phyloP scores from a whole-genome alignment of 2,113 vertebrate species.

The Hyperopisus bebe region DNA sequence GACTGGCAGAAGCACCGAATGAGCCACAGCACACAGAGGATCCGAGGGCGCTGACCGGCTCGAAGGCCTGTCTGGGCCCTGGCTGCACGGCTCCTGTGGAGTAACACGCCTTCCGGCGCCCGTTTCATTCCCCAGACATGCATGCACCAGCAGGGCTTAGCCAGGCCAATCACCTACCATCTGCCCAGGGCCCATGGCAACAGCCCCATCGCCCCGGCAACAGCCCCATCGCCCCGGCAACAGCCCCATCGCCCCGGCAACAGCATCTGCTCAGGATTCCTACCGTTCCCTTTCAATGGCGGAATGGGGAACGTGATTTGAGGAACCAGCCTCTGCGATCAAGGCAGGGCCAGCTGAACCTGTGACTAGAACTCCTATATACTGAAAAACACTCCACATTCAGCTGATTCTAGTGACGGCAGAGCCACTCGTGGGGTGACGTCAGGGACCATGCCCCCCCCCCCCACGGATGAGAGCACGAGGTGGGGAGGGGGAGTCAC shows the following conservation, averaged over 20 bases:
- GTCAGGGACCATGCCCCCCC: background rate
- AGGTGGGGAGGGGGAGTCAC: background rate
- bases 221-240: too few species aligned
- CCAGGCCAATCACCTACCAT: background rate
- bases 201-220: slow-evolving; percentile 30
- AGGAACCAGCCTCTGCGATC: background rate
- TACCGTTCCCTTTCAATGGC: background rate
- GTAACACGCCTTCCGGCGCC: background rate
- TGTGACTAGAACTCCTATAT: background rate
- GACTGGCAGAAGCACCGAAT: background rate
- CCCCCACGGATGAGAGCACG: background rate
- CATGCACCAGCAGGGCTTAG: background rate
- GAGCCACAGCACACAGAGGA: background rate
- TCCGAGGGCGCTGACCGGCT: background rate
- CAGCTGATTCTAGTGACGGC: background rate
- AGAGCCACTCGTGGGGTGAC: background rate
- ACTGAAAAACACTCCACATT: background rate
- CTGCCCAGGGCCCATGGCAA: slow-evolving; percentile 29
- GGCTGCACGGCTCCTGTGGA: background rate
- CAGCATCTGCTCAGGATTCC: slow-evolving; percentile 21
- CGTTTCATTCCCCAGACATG: background rate
- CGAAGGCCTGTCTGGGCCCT: background rate
- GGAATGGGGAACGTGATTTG: background rate
- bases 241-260: slow-evolving; percentile 30
- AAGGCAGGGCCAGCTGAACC: background rate